Base-by-base conservation (phyloP, 2,113 vertebrate species). In the Lutjanus erythropterus region DNA sequence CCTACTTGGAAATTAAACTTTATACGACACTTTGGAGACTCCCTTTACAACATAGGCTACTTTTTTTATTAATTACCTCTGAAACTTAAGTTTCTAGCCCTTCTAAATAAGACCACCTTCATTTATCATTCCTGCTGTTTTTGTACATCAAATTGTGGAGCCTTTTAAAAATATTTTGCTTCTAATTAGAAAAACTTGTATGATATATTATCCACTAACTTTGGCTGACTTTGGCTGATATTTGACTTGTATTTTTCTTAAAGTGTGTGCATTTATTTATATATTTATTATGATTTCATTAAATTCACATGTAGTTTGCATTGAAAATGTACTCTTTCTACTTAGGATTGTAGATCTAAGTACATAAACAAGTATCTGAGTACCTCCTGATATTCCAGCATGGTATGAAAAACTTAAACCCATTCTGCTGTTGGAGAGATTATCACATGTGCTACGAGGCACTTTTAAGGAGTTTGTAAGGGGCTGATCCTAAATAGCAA, bases 61-160 rank as follows among this genome's bases (percentile, higher is more conserved):
- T 75, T 75, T 76, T 77, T 88, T 88, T 90, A 93, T 94, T 92
- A 92, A 94, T 94, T 92, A 93, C 89, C 78, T 56, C 60, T 72
- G 84, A 78, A 84, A 80, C 35, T 86, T 83, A 86, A 67, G 75
- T 84, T 92, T 91, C 74, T 59, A 72, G 81, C 52, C 56, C 78
- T 83, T 89, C 76, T 83, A 89, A 92, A 92, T 90, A 84, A 65
- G 78, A 83, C 42, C 59, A 74, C 15, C 21, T 84, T 86, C 69
- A 91, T 92, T 90, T 87, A 88, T 92, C 89, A 89, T 77, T 83
- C 25, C 29, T 0, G 33, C 23, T 83, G 47, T 77, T 61, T 76
- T 61, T 76, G 71, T 65, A 61, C 31, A 58, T 88, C 39, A 74
- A 80, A 73, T 70, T 65, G 21, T 77, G 21, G 59, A 62, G 71